These are phyloP conservation scores for Gymnopithys bicolor DNA, from an alignment of 2,797 vertebrate species.

Conservation along the genomic window DNA sequence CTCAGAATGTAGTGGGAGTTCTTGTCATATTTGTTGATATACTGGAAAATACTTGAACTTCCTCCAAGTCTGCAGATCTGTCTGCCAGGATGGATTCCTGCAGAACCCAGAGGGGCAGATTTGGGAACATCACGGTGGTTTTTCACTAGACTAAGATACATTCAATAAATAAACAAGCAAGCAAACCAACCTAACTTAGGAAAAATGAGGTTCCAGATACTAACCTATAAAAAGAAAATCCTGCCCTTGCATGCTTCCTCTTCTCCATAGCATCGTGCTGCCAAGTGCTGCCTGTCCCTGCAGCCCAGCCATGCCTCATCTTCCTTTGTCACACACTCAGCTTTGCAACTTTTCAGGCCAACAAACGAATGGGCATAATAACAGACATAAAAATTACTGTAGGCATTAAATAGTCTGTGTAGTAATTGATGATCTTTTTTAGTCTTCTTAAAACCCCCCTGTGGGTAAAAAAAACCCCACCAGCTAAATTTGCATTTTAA, in stretches of 20 bases:
- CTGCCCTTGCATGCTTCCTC: neutral
- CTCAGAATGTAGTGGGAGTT: slow-evolving; percentile 51
- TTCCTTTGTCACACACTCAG: neutral
- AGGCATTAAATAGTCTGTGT: neutral
- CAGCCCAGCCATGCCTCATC: neutral
- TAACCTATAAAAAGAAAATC: neutral
- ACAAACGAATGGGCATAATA: neutral
- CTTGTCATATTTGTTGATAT: slow-evolving; percentile 51
- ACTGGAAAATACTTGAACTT: slow-evolving; percentile 55
- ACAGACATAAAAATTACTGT: neutral
- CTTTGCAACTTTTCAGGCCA: neutral
- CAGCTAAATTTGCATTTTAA: neutral
- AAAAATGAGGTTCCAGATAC: neutral
- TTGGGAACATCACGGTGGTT: neutral
- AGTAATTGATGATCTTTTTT: neutral
- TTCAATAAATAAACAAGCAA: slow-evolving; percentile 1
- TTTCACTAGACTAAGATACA: slow-evolving; percentile 1
- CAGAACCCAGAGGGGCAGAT: slow-evolving; percentile 31
- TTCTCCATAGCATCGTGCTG: neutral
- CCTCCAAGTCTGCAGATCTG: slow-evolving; percentile 39
- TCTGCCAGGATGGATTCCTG: slow-evolving; percentile 51
- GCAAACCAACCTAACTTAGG: neutral
- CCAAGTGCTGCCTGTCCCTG: neutral
- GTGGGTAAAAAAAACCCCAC: neutral
- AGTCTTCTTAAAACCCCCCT: neutral